Conservation (phyloP, 2,888 invertebrate genomes). For the Mesorhabditis spiculigera region DNA sequence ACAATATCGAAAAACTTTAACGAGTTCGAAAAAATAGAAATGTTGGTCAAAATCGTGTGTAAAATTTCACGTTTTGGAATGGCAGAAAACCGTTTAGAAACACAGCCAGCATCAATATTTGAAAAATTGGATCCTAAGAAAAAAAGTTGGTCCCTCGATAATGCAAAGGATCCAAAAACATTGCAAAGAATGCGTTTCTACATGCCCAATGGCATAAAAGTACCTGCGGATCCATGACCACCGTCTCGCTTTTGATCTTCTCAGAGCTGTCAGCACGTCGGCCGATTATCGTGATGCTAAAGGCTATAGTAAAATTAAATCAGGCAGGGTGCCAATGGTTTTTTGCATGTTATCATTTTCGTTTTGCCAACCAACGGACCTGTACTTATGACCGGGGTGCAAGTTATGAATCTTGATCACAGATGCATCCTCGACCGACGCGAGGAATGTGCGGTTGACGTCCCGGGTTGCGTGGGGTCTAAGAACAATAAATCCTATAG, state of each 20-base stretch:
- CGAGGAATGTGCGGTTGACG: conserved; percentile 48
- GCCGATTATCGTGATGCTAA: conserved; percentile 50
- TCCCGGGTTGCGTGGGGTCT: conserved; percentile 35
- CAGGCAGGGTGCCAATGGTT: neutral
- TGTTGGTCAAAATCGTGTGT: no score
- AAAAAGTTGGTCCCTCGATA: no score
- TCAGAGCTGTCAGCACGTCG: conserved; percentile 40
- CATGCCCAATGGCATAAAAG: neutral
- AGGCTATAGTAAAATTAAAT: neutral
- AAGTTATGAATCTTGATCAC: conserved; percentile 49
- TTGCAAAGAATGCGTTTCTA: no score
- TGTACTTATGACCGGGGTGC: conserved; percentile 50
- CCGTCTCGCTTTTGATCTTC: conserved; percentile 50
- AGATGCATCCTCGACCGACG: conserved; percentile 37
- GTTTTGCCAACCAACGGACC: conserved; percentile 13
- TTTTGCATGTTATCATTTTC: conserved; percentile 2
- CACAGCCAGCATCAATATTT: no score
- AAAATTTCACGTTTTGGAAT: no score
- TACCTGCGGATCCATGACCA: conserved; percentile 49
- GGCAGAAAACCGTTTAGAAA: no score
- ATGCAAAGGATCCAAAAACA: no score
- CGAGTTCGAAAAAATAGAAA: no score
- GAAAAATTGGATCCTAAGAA: no score
- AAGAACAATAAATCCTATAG: conserved; percentile 7
- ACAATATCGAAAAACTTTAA: no score